Conservation (phyloP, 2,797 vertebrate species). For the Holocentrus rufus region DNA sequence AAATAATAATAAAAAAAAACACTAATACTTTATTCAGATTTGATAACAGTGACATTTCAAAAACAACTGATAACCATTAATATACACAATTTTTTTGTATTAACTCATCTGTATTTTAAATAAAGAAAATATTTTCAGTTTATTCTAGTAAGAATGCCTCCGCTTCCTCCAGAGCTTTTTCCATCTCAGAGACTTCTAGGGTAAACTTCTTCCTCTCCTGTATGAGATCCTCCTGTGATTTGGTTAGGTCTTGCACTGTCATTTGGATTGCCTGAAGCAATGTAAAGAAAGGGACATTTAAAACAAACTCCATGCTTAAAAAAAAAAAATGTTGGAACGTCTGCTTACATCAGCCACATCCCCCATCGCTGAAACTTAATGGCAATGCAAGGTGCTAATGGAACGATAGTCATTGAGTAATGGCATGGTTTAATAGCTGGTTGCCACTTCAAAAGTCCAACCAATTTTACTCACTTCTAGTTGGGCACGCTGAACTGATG, state of each 20-base stretch:
- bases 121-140: not conserved
- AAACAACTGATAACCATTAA: not conserved
- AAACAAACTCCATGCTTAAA: not conserved
- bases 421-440: not conserved
- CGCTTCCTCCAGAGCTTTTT: conserved; percentile 76
- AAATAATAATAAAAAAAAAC: not conserved
- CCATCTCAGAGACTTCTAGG: conserved; percentile 73
- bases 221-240: conserved; percentile 62
- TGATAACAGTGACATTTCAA: not conserved
- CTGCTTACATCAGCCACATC: too few relatives aligned
- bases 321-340: not conserved
- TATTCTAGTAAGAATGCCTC: conserved; percentile 72
- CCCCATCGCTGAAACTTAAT: too few relatives aligned
- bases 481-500: conserved; percentile 66
- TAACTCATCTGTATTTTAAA: not conserved
- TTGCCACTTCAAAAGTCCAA: not conserved
- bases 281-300: not conserved
- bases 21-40: conserved; percentile 32
- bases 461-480: conserved; percentile 67
- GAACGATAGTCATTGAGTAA: too few relatives aligned
- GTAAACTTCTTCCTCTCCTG: conserved; percentile 74
- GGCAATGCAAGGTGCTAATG: too few relatives aligned
- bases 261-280: conserved; percentile 74
- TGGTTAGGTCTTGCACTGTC: conserved; percentile 61
- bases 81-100: not conserved